phyloP scores from a whole-genome alignment of 2,888 invertebrate species.

The Oscheius sp. region DNA sequence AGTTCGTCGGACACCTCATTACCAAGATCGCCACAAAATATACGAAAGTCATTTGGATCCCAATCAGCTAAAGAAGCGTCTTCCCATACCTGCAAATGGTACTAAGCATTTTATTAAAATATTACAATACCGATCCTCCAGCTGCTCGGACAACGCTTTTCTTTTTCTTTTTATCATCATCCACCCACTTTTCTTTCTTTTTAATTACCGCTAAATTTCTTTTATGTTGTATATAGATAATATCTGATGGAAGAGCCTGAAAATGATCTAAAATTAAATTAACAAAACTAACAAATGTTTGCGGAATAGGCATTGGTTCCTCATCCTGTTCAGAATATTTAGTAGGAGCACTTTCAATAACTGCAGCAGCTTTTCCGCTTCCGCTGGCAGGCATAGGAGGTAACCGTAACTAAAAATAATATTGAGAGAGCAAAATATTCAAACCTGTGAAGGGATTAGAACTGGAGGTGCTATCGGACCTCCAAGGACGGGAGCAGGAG shows the following conservation, averaged over 20 bases:
- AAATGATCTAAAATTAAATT: background rate
- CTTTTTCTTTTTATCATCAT: conserved; percentile 68
- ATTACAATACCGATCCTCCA: conserved; percentile 62
- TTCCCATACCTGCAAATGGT: conserved; percentile 84
- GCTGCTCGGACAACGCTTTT: conserved; percentile 69
- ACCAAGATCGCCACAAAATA: conserved; percentile 99
- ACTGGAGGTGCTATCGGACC: conserved; percentile 12
- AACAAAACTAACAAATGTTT: conserved; percentile 30
- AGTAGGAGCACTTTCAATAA: conserved; percentile 23
- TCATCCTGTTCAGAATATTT: conserved; percentile 25
- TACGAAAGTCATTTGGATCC: conserved; percentile 95
- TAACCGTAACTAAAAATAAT: conserved; percentile 21
- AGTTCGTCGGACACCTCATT: conserved; percentile 99
- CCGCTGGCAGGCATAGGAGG: conserved; percentile 9
- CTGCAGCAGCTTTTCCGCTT: background rate
- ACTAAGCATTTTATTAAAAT: too few relatives aligned
- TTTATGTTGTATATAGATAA: conserved; percentile 66
- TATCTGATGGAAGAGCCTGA: conserved; percentile 66
- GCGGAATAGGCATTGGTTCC: conserved; percentile 10
- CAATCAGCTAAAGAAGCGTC: conserved; percentile 92
- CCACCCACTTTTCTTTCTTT: conserved; percentile 38
- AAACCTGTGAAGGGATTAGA: conserved; percentile 12
- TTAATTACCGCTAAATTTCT: conserved; percentile 54
- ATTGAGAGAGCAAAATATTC: conserved; percentile 16
- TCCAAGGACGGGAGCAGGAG: conserved; percentile 20